Evolutionary conservation across 2,113 vertebrate genomes (phyloP), one percentile per base, ranked within the genome.

Genomic region (Mus pahari): DNA sequence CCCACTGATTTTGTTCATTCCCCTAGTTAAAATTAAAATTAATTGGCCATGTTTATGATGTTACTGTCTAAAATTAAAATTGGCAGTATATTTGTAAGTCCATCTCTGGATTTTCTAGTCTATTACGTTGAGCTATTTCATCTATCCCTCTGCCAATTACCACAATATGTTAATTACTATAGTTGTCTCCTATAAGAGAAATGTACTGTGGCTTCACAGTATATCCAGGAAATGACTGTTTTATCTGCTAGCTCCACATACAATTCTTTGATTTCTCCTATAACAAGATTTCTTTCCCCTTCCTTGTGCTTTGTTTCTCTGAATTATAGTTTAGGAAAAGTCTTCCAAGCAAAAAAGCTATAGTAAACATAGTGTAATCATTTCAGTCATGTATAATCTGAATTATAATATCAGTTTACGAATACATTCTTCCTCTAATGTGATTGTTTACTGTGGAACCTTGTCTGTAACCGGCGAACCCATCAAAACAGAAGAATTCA

Each of bases 11-110:
- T 94, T 45, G 64, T 92, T 94, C 36, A 28, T 45, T 77, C 3
- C 81, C 6, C 74, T 50, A 31, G 90, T 53, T 94, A 73, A 95
- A 90, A 94, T 94, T 64, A 94, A 94, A 96, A 92, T 91, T 89
- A 94, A 89, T 94, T 91, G 78, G 70, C 70, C 64, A 70, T 89
- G 36, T 92, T 88, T 92, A 79, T 66, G 60, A 89, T 86, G 39
- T 70, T 68, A 68, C 50, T 91, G 24, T 48, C 82, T 93, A 81
- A 95, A 89, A 91, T 96, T 74, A 64, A 92, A 94, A 91, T 58
- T 53, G n/a, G n/a, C 45, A 39, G 28, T 75, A 5, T 74, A 91
- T 94, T 86, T 86, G 13, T 74, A 53, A 90, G 55, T 20, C 53
- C 36, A n/a, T 95, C 36, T 86, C 48, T 75, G 14, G 42, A 53